Evolutionary conservation across 2,797 vertebrate species (phyloP).

Genomic region (Tokudaia tokunoshimensis): DNA sequence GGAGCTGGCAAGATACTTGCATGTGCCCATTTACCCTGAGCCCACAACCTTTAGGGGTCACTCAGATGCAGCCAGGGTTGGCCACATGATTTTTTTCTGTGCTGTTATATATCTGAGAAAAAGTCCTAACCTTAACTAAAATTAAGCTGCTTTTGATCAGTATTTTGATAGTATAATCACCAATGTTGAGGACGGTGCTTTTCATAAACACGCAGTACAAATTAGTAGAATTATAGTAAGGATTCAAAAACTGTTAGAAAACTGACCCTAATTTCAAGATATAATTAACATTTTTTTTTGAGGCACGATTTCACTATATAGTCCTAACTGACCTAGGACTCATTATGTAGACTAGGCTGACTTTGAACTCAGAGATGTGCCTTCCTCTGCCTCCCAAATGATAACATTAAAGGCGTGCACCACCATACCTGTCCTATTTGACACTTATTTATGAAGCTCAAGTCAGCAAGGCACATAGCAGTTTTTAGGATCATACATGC

Average conservation of each 20-base stretch:
- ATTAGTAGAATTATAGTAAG: background rate
- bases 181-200: background rate
- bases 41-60: background rate
- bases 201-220: background rate
- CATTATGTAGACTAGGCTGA: background rate
- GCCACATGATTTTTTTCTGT: background rate
- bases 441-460: background rate
- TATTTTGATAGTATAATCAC: background rate
- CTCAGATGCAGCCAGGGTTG: background rate
- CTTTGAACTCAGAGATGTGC: background rate
- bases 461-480: background rate
- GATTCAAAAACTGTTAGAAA: background rate
- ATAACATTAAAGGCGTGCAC: background rate
- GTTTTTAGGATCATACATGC: background rate
- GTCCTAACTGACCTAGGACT: background rate
- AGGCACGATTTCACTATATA: background rate
- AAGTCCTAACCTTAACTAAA: background rate
- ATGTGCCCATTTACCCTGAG: background rate
- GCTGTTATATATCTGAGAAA: background rate
- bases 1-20: background rate
- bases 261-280: background rate
- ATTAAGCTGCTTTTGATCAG: background rate
- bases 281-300: background rate
- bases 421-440: background rate
- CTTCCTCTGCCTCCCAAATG: background rate